Percentiles rank a stretch among this genome's conserved stretches.
These are phyloP conservation scores for Thelohanellus kitauei DNA, from an alignment of 30 jellyfish, hydroid and myxozoan genomes.

Conservation along the genomic window DNA sequence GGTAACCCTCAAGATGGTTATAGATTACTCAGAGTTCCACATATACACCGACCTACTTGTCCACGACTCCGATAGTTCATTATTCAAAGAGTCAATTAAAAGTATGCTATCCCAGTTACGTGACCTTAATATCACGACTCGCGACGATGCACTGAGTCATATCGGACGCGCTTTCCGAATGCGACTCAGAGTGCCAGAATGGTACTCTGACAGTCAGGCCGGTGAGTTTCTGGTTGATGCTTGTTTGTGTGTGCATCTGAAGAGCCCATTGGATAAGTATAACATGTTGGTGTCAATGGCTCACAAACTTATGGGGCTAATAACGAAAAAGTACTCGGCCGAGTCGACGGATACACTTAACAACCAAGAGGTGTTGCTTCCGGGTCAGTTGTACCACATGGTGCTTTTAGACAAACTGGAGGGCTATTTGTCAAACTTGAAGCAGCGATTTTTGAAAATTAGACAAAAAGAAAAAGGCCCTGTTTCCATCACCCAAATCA, in stretches of 20 bases:
- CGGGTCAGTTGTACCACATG: conserved; percentile 55
- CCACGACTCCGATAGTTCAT: conserved; percentile 26
- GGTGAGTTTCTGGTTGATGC: conserved; percentile 15
- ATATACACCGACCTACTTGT: conserved; percentile 30
- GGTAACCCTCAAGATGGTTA: conserved; percentile 19
- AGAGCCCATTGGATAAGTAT: background rate
- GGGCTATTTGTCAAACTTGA: conserved; percentile 19
- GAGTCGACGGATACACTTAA: conserved; percentile 71
- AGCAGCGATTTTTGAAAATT: conserved; percentile 5
- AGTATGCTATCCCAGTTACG: too few relatives aligned
- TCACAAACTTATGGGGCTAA: conserved; percentile 37
- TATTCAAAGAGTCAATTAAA: conserved; percentile 31
- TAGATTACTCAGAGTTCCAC: background rate
- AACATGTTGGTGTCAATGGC: conserved; percentile 26
- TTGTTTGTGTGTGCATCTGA: background rate
- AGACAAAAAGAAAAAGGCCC: conserved; percentile 8
- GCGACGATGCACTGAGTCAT: background rate
- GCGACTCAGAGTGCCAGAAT: conserved; percentile 31
- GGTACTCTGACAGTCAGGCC: conserved; percentile 53
- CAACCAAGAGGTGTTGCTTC: conserved; percentile 68
- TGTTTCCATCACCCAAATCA: conserved; percentile 3
- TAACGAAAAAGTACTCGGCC: conserved; percentile 32
- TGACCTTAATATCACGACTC: background rate
- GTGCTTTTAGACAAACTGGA: conserved; percentile 59
- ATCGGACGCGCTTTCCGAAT: conserved; percentile 12